These are phyloP conservation scores for Drosophila peninsularis DNA, from an alignment of 2,888 invertebrate genomes.

Conservation along the genomic window DNA sequence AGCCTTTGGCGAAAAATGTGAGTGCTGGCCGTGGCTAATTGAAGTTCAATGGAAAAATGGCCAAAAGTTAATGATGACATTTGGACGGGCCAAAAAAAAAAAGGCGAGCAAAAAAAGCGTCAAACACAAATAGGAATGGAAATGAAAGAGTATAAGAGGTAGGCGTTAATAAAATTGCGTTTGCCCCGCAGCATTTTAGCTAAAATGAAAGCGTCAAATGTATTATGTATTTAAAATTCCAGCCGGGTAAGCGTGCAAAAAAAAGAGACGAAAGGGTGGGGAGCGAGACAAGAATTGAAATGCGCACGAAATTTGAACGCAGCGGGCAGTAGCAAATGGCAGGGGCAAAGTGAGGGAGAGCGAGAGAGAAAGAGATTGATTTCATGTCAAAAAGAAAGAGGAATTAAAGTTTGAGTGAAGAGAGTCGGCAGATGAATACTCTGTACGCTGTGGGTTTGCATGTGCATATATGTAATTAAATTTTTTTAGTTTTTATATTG, in stretches of 20 bases:
- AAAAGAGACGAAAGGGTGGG: background rate
- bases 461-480: background rate
- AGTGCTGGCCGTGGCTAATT: slow-evolving; percentile 59
- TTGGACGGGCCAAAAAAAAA: slow-evolving; percentile 44
- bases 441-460: background rate
- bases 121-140: slow-evolving; percentile 31
- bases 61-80: slow-evolving; percentile 71
- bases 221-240: slow-evolving; percentile 73
- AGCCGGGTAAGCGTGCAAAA: slow-evolving; percentile 42
- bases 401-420: background rate
- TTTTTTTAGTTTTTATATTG: background rate
- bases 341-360: background rate
- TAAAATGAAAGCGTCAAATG: slow-evolving; percentile 74
- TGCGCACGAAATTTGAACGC: slow-evolving; percentile 39
- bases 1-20: slow-evolving; percentile 32
- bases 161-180: slow-evolving; percentile 52
- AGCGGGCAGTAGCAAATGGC: background rate
- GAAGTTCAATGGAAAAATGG: slow-evolving; percentile 62
- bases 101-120: slow-evolving; percentile 1
- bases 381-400: slow-evolving; percentile 53
- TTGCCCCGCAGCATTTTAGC: slow-evolving; percentile 59
- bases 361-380: slow-evolving; percentile 64
- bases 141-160: slow-evolving; percentile 29
- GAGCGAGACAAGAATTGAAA: slow-evolving; percentile 45
- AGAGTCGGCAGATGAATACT: background rate